Conservation (phyloP, 2,888 invertebrate genomes). For the Ennomos fuscantarius region DNA sequence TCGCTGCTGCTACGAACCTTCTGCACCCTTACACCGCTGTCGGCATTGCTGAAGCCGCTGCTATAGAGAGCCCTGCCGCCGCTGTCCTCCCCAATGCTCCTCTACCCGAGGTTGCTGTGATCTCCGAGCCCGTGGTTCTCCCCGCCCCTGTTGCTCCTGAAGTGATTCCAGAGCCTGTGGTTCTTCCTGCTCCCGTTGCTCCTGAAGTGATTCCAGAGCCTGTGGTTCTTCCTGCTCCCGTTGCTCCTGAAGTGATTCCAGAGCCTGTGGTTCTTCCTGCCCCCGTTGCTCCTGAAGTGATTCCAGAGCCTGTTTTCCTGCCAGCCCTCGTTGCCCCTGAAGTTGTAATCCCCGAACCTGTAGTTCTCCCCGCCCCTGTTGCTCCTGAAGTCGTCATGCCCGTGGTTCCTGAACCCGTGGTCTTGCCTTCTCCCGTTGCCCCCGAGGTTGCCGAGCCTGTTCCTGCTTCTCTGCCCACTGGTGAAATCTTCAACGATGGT, state of each 20-base stretch:
- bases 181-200: conserved; percentile 35
- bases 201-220: conserved; percentile 37
- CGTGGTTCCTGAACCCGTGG: conserved; percentile 33
- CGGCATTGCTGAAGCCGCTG: conserved; percentile 60
- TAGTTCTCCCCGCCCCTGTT: conserved; percentile 35
- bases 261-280: conserved; percentile 34
- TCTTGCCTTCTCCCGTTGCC: conserved; percentile 36
- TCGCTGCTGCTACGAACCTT: conserved; percentile 52
- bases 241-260: conserved; percentile 35
- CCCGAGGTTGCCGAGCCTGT: conserved; percentile 27
- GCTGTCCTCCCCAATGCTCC: not conserved
- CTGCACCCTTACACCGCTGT: conserved; percentile 61
- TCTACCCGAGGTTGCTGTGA: conserved; percentile 27
- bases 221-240: conserved; percentile 36
- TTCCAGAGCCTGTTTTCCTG: conserved; percentile 32
- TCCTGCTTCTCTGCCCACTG: conserved; percentile 39
- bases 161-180: conserved; percentile 30
- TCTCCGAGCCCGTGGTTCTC: conserved; percentile 32
- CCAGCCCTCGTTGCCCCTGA: conserved; percentile 40
- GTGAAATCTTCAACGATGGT: conserved; percentile 68
- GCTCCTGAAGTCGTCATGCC: conserved; percentile 32
- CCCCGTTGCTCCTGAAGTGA: conserved; percentile 34
- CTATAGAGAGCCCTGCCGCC: conserved; percentile 17
- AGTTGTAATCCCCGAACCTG: conserved; percentile 30
- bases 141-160: conserved; percentile 39